phyloP scores from a whole-genome alignment of 2,113 vertebrate species.

The Podarcis raffonei region DNA sequence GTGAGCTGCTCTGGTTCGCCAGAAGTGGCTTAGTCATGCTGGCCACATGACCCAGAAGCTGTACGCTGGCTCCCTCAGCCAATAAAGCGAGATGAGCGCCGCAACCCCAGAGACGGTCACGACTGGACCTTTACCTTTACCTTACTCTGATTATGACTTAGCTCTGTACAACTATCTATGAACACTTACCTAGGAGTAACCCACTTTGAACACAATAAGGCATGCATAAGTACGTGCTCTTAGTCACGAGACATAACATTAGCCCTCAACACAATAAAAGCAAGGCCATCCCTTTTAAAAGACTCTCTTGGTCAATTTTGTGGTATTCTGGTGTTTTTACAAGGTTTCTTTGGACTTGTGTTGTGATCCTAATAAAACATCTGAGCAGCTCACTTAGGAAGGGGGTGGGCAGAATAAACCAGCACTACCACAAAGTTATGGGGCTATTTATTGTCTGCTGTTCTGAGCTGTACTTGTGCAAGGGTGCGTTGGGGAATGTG shows the following conservation, averaged over 20 bases:
- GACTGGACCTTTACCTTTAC: too few relatives aligned
- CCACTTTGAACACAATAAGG: neutral
- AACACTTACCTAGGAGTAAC: neutral
- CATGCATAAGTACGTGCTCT: too few relatives aligned
- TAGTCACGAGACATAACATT: neutral
- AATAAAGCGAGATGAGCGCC: too few relatives aligned
- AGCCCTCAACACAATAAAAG: neutral
- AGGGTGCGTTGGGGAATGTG: neutral
- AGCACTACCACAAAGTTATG: neutral
- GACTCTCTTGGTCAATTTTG: neutral
- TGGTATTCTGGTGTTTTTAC: conserved; percentile 26
- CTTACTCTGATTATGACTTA: too few relatives aligned
- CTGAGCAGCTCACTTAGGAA: neutral
- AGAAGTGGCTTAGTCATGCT: too few relatives aligned
- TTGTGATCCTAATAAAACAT: conserved; percentile 12
- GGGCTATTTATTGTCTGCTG: neutral
- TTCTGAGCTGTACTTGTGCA: neutral
- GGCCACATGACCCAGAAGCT: too few relatives aligned
- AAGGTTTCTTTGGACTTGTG: neutral
- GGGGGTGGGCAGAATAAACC: neutral
- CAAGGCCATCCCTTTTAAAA: neutral
- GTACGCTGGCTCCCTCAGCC: too few relatives aligned
- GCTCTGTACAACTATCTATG: too few relatives aligned
- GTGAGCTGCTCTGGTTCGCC: too few relatives aligned
- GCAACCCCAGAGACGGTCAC: too few relatives aligned